phyloP scores from a whole-genome alignment of 1,140 invertebrate species.

The Archivesica marissinica region DNA sequence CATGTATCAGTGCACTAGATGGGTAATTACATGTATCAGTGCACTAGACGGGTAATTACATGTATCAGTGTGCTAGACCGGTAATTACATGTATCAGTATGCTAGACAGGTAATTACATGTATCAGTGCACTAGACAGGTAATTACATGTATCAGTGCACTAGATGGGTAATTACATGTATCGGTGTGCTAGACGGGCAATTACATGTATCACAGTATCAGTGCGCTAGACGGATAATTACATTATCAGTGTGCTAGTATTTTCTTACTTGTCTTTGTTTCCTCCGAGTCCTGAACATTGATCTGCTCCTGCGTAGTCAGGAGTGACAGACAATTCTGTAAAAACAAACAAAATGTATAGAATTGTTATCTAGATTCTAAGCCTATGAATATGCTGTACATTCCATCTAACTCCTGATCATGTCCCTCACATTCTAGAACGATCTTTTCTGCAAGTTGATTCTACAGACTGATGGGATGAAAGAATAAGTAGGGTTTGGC shows the following conservation, averaged over 20 bases:
- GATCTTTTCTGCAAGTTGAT: background rate
- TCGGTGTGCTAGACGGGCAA: no score
- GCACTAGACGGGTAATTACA: no score
- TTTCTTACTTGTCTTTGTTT: constrained; percentile 80
- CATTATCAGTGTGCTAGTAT: background rate
- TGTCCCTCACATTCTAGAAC: background rate
- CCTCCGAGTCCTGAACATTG: constrained; percentile 85
- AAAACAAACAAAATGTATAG: constrained; percentile 74
- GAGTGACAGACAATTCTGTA: constrained; percentile 93
- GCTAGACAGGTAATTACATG: no score
- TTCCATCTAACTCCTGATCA: background rate
- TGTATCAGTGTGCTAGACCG: no score
- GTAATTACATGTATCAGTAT: no score
- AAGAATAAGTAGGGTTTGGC: background rate
- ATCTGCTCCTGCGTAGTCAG: constrained; percentile 90
- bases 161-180: no score
- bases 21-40: no score
- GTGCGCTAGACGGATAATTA: no score
- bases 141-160: no score
- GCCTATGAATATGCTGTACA: background rate
- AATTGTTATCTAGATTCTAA: background rate
- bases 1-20: no score
- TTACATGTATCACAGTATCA: no score
- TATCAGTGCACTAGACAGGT: no score
- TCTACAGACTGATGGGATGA: background rate